Conservation (phyloP, 2,113 vertebrate genomes). For the Petromus typicus region DNA sequence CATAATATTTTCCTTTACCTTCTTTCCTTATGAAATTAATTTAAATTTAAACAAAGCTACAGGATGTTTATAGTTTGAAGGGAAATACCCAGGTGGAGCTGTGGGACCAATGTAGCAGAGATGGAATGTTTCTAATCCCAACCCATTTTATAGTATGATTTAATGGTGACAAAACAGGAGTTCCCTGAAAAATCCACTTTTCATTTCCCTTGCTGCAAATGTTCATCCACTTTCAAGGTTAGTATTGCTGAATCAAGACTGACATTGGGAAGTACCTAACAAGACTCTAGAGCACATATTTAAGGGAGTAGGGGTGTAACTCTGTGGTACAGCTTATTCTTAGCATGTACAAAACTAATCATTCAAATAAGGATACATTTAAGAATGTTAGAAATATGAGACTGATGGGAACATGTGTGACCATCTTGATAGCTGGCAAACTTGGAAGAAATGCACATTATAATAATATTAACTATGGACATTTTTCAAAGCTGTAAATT, state of each 20-base stretch:
- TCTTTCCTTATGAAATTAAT: conserved; percentile 7
- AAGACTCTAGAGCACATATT: neutral
- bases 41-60: conserved; percentile 56
- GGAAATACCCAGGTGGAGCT: conserved; percentile 42
- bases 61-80: conserved; percentile 49
- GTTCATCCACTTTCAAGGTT: conserved; percentile 36
- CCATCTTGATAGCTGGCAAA: neutral
- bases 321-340: neutral
- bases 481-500: neutral
- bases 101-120: neutral
- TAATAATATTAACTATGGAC: neutral
- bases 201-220: conserved; percentile 21
- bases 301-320: neutral
- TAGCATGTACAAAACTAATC: neutral
- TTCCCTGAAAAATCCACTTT: conserved; percentile 72
- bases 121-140: conserved; percentile 35
- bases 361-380: neutral
- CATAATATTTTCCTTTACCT: conserved; percentile 49
- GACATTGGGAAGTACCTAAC: neutral
- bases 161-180: conserved; percentile 48
- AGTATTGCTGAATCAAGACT: conserved; percentile 24
- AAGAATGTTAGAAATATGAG: neutral
- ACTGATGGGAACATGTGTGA: neutral
- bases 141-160: conserved; percentile 56
- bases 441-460: neutral